Percentiles rank a stretch among this genome's conserved stretches.
Conservation (phyloP, 35 echinoderm and acorn worm species). For the Diadema setosum region DNA sequence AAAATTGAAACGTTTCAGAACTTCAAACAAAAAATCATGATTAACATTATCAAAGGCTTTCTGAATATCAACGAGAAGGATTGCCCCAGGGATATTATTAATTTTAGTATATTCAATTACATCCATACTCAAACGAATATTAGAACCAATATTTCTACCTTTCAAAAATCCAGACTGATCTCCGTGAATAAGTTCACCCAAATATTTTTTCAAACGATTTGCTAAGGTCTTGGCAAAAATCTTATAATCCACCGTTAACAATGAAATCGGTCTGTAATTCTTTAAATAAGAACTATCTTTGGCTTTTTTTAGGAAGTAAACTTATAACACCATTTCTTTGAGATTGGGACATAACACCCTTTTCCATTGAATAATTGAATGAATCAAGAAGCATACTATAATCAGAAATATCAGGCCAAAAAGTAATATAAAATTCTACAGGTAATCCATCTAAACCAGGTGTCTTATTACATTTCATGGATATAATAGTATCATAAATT, state of each 20-base stretch:
- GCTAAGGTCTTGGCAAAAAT: background rate
- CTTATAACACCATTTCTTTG: conserved; percentile 33
- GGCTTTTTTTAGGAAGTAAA: conserved; percentile 18
- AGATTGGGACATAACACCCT: background rate
- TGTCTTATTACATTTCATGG: background rate
- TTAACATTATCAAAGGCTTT: background rate
- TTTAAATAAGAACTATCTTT: background rate
- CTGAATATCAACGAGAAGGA: background rate
- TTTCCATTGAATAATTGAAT: background rate
- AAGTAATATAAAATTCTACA: background rate
- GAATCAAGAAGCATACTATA: background rate
- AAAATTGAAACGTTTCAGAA: background rate
- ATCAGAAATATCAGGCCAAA: conserved; percentile 17
- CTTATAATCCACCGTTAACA: background rate
- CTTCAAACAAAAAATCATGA: background rate
- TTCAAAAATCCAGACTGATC: background rate
- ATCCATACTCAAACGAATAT: background rate
- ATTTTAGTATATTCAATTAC: background rate
- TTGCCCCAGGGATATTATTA: background rate
- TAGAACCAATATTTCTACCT: background rate
- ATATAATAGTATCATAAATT: background rate
- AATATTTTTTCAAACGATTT: background rate
- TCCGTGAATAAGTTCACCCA: background rate
- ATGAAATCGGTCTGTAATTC: background rate
- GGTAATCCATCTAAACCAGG: background rate